Percentiles rank a stretch among this genome's conserved stretches.
Conservation (phyloP, 2,888 invertebrate species). For the Tachina grossa region DNA sequence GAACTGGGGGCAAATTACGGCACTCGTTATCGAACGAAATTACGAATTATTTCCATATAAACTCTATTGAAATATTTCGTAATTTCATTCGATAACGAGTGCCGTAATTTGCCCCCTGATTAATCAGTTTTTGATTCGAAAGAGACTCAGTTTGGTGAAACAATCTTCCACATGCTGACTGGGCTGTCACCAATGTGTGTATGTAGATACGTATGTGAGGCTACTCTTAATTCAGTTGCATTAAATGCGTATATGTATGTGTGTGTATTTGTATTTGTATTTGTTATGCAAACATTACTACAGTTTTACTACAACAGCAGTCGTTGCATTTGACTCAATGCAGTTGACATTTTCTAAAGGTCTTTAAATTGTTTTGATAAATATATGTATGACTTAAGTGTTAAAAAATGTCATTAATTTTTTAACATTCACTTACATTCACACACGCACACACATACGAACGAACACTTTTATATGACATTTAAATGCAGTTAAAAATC, state of each 20-base stretch:
- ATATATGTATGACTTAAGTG: slow-evolving; percentile 47
- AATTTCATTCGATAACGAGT: too few relatives aligned
- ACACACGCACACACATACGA: neutral
- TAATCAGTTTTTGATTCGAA: too few relatives aligned
- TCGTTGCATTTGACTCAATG: slow-evolving; percentile 14
- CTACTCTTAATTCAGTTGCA: slow-evolving; percentile 23
- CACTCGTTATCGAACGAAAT: too few relatives aligned
- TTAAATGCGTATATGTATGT: slow-evolving; percentile 7
- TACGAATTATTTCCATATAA: too few relatives aligned
- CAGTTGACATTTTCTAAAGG: slow-evolving; percentile 55
- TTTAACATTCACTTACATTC: neutral
- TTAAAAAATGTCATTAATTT: slow-evolving; percentile 51
- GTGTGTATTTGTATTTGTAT: neutral
- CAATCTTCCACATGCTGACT: too few relatives aligned
- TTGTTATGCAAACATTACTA: slow-evolving; percentile 32
- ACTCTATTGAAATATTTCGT: too few relatives aligned
- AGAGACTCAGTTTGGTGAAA: too few relatives aligned
- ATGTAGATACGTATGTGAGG: neutral
- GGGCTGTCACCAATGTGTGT: neutral
- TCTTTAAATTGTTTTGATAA: slow-evolving; percentile 50
- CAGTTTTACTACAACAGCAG: slow-evolving; percentile 15
- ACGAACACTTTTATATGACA: neutral
- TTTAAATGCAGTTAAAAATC: slow-evolving; percentile 19
- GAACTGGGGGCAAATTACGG: too few relatives aligned
- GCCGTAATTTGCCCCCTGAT: too few relatives aligned